Base-by-base conservation (phyloP, 2,113 vertebrate genomes). In the Leptocoma aspasia region DNA sequence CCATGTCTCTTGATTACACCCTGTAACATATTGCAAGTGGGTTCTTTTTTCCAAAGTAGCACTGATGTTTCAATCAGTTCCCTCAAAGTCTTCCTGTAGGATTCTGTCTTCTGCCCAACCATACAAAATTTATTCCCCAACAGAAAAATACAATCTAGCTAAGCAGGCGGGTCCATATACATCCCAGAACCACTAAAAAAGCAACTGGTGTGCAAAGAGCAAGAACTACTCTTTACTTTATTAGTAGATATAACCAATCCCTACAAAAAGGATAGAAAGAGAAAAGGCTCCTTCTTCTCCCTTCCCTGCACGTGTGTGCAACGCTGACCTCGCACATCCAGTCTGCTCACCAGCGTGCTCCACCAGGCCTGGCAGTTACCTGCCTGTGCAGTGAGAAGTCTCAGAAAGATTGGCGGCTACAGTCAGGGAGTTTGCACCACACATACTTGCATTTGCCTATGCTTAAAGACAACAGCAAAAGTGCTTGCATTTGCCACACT, bases 181-280 rank as follows among this genome's bases (percentile, higher is more conserved):
- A 45, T 23, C 66, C 73, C 42, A 92, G 75, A 94, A 68, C 8
- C 66, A 71, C 52, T 71, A 10, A 57, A 90, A 87, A 88, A 82
- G 7, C 33, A 79, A 14, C 14, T 45, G 15, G 41, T 57, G 21
- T 57, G 22, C 57, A 45, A 86, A 82, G 47, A 91, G 28, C 12
- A 33, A 79, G 39, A 54, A 63, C 15, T 57, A 27, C 5, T 35
- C 16, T 61, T 82, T 52, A 52, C 59, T 50, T 64, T 50, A 50
- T 8, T 44, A 14, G 50, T 50, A 85, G 23, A 66, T 53, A 61
- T 1, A 45, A 50, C 27, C 28, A 78, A 49, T 45, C 41, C 37
- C 27, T 69, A 11, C 13, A 71, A 76, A 82, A 75, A 80, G 6
- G 19, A 65, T 57, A 66, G n/a, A 49, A 89, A 49, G 17, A 73